These are phyloP conservation scores for Nycticorax nycticorax DNA, from an alignment of 2,113 vertebrate species.

Conservation along the genomic window DNA sequence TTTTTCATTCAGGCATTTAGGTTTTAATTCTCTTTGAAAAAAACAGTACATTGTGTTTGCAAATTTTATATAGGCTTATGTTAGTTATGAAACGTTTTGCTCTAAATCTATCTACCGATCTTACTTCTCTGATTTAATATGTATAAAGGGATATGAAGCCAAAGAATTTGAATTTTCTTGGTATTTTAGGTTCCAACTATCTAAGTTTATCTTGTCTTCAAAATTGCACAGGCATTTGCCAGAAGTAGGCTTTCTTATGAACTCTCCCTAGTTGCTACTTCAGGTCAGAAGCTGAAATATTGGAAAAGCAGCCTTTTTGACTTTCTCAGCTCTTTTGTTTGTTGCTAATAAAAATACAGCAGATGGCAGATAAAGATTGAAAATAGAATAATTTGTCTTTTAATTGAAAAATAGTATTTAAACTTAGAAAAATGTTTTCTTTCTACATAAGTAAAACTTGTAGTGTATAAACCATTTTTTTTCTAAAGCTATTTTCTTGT, in stretches of 20 bases:
- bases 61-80: neutral
- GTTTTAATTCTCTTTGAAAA: neutral
- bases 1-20: neutral
- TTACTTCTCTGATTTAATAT: neutral
- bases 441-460: neutral
- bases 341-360: neutral
- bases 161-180: neutral
- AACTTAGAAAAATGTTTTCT: neutral
- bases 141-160: neutral
- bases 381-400: neutral
- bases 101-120: neutral
- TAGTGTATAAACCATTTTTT: no score
- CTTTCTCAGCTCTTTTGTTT: neutral
- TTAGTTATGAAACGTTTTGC: neutral
- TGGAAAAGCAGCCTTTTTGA: neutral
- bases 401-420: neutral
- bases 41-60: neutral
- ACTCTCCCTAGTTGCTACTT: neutral
- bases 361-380: neutral
- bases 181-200: neutral
- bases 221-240: neutral
- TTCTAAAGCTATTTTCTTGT: neutral
- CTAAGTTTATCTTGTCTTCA: neutral
- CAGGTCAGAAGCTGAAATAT: neutral
- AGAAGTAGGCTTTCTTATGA: neutral